phyloP scores from a whole-genome alignment of 2,797 vertebrate species.

The Spinibarbus caldwelli region DNA sequence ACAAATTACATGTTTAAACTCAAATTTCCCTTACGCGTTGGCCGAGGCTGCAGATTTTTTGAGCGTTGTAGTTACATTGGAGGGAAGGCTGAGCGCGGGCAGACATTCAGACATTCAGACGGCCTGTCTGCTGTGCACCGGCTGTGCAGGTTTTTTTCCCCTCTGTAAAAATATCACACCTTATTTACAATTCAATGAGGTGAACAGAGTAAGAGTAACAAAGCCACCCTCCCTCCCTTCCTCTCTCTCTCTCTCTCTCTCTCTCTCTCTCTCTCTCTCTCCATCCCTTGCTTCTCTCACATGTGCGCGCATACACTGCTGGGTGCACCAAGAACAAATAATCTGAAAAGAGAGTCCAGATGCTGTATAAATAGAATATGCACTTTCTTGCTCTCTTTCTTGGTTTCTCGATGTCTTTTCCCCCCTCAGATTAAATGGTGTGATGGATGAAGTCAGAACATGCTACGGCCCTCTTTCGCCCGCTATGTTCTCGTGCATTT shows the following conservation, averaged over 20 bases:
- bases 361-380: conserved; percentile 49
- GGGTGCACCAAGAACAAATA: conserved; percentile 60
- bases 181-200: conserved; percentile 72
- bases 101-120: conserved; percentile 61
- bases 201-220: conserved; percentile 66
- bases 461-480: conserved; percentile 20
- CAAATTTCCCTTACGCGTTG: conserved; percentile 32
- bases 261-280: conserved; percentile 34
- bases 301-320: conserved; percentile 48
- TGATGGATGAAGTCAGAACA: conserved; percentile 53
- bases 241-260: too few species aligned
- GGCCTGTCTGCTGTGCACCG: conserved; percentile 59
- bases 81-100: conserved; percentile 53
- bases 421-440: conserved; percentile 39
- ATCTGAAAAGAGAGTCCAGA: conserved; percentile 58
- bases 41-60: conserved; percentile 22
- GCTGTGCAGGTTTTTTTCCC: conserved; percentile 57
- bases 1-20: conserved; percentile 44
- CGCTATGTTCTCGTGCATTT: conserved; percentile 22
- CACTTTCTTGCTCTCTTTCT: conserved; percentile 35
- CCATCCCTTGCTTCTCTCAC: conserved; percentile 40
- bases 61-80: conserved; percentile 47
- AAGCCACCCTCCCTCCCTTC: conserved; percentile 48
- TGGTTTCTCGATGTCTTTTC: conserved; percentile 9
- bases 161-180: conserved; percentile 64